These are phyloP conservation scores for Netelia virgata DNA, from an alignment of 2,888 invertebrate genomes.

Conservation along the genomic window DNA sequence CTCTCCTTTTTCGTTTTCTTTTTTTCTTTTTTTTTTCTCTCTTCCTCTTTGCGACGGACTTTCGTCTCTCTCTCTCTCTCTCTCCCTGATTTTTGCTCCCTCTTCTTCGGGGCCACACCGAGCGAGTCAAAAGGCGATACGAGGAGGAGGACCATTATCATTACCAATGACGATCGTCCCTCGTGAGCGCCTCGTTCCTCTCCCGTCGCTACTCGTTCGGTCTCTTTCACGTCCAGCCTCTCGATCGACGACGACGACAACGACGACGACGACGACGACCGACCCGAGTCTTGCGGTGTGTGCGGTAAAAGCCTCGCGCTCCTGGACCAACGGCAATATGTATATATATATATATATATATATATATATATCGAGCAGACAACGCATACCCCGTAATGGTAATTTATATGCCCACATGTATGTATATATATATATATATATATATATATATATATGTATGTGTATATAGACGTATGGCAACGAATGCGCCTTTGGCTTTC, in stretches of 20 bases:
- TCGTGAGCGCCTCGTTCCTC: conserved; percentile 56
- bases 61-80: background rate
- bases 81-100: background rate
- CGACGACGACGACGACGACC: too few species aligned
- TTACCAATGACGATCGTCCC: conserved; percentile 77
- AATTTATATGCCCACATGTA: conserved; percentile 26
- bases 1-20: background rate
- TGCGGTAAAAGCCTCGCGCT: conserved; percentile 25
- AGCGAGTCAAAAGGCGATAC: background rate
- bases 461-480: conserved; percentile 16
- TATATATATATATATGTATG: conserved; percentile 9
- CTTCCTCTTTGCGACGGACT: background rate
- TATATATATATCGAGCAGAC: conserved; percentile 24
- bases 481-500: conserved; percentile 55
- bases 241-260: background rate
- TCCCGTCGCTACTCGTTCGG: conserved; percentile 6
- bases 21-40: background rate
- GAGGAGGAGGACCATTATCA: conserved; percentile 71
- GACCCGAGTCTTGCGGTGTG: conserved; percentile 33
- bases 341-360: background rate
- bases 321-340: conserved; percentile 45
- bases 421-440: conserved; percentile 31
- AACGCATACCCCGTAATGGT: conserved; percentile 36
- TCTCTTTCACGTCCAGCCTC: conserved; percentile 10
- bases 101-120: background rate